Conservation (phyloP, 2,888 invertebrate genomes). For the Cataglyphis altisquamis region DNA sequence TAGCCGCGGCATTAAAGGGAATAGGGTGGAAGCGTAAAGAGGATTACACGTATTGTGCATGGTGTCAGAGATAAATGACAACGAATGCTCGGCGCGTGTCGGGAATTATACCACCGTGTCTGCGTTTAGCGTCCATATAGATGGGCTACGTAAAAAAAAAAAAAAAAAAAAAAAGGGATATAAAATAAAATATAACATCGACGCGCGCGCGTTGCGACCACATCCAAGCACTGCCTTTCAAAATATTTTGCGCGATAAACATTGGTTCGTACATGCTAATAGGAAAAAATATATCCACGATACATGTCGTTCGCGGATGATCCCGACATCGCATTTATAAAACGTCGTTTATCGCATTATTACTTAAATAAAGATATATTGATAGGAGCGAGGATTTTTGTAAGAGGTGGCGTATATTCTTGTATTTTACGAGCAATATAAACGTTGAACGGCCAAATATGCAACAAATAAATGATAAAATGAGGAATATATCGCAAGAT, state of each 20-base stretch:
- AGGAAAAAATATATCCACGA: conserved; percentile 33
- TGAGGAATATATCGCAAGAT: background rate
- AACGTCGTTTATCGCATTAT: background rate
- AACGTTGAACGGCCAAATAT: background rate
- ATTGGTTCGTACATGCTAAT: conserved; percentile 24
- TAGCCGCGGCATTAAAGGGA: conserved; percentile 69
- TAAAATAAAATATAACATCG: conserved; percentile 46
- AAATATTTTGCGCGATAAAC: conserved; percentile 31
- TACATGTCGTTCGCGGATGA: conserved; percentile 13
- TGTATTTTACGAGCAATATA: background rate
- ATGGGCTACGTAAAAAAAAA: conserved; percentile 54
- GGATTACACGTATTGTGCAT: conserved; percentile 75
- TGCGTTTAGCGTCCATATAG: conserved; percentile 66
- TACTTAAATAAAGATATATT: conserved; percentile 33
- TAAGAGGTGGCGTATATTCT: conserved; percentile 15
- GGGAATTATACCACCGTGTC: conserved; percentile 67
- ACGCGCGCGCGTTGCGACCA: conserved; percentile 13
- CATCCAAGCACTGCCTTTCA: background rate
- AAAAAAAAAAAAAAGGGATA: background rate
- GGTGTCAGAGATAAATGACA: conserved; percentile 75
- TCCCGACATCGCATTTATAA: conserved; percentile 17
- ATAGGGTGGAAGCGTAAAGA: conserved; percentile 70
- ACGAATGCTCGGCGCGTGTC: conserved; percentile 73
- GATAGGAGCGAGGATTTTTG: conserved; percentile 6
- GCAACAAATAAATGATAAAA: conserved; percentile 34